phyloP scores from a whole-genome alignment of 2,888 invertebrate species.

The Eristalis arbustorum region DNA sequence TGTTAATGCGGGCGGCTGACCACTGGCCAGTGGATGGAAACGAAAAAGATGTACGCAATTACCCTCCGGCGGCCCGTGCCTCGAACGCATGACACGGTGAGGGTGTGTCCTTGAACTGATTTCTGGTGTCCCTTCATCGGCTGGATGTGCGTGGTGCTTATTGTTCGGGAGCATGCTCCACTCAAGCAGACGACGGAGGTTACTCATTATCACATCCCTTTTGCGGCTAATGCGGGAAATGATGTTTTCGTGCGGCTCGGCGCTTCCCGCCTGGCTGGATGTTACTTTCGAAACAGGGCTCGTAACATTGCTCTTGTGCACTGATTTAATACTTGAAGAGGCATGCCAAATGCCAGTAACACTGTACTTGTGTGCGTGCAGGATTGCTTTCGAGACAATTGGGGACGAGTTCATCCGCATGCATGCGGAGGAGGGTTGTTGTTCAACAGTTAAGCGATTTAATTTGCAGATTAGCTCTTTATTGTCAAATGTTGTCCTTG shows the following conservation, averaged over 20 bases:
- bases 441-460: background rate
- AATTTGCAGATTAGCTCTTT: background rate
- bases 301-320: constrained; percentile 2
- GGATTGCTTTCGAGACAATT: background rate
- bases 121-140: constrained; percentile 37
- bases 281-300: background rate
- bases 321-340: background rate
- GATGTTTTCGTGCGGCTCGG: constrained; percentile 16
- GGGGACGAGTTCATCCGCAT: background rate
- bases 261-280: background rate
- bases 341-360: background rate
- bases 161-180: constrained; percentile 25
- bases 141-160: constrained; percentile 25
- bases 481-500: background rate
- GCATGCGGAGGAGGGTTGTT: background rate
- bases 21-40: background rate
- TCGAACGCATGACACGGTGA: background rate
- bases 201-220: constrained; percentile 28
- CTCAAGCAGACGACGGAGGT: background rate
- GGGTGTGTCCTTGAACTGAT: constrained; percentile 48
- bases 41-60: constrained; percentile 34
- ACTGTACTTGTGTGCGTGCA: background rate
- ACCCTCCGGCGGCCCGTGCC: constrained; percentile 11
- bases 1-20: no score
- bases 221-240: constrained; percentile 20